Evolutionary conservation across 2,888 invertebrate species (phyloP).

Genomic region (Diarsia rubi): DNA sequence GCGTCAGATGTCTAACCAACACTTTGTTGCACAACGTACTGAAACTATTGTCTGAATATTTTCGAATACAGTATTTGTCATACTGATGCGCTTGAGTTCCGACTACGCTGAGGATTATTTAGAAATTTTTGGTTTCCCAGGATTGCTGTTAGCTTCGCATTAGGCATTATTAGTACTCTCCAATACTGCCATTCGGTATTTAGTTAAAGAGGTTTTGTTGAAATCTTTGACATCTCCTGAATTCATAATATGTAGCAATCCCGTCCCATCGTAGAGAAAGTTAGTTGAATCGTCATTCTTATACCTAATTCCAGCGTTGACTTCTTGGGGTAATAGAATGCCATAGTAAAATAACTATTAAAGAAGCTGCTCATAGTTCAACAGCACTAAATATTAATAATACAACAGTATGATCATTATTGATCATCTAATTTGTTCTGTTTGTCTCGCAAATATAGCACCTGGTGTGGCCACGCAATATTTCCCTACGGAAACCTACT

Average conservation of each 20-base stretch:
- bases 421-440: slow-evolving; percentile 28
- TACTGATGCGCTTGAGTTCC: slow-evolving; percentile 10
- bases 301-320: neutral
- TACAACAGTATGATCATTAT: neutral
- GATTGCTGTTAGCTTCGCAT: neutral
- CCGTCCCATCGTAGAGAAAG: neutral
- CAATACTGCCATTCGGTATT: neutral
- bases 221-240: neutral
- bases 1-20: slow-evolving; percentile 69
- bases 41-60: slow-evolving; percentile 44
- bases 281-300: neutral
- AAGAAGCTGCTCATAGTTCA: neutral
- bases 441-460: slow-evolving; percentile 29
- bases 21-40: slow-evolving; percentile 61
- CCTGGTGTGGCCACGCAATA: slow-evolving; percentile 19
- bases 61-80: slow-evolving; percentile 18
- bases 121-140: neutral
- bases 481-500: slow-evolving; percentile 14
- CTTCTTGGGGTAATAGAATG: neutral
- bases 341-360: neutral
- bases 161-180: neutral
- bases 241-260: neutral
- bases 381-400: neutral
- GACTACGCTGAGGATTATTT: neutral
- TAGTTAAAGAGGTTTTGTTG: neutral